Base-by-base conservation (phyloP, 1,140 invertebrate genomes). In the Phocides pigmalion region DNA sequence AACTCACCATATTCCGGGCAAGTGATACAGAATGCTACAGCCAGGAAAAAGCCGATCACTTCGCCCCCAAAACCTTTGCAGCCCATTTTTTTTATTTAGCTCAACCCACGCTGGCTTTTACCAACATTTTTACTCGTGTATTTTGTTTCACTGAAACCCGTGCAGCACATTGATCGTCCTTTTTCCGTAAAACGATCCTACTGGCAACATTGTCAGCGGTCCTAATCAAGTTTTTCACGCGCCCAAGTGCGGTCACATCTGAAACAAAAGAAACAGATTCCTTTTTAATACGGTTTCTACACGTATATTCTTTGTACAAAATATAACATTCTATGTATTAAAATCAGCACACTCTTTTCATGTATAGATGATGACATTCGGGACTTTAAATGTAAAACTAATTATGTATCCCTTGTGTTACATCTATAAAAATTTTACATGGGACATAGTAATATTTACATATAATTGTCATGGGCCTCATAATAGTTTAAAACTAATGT, bases 1-100 rank as follows among this genome's bases (percentile, higher is more conserved):
- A 37, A 86, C 84, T 86, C 67, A 90, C 87, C 87, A 81, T 89
- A 87, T 79, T 89, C 82, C 14, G 86, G 87, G 72, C 79, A 88
- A 53, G 78, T 85, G 69, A 87, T 74, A 74, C 83, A 89, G 64
- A 90, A 79, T 63, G 82, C 81, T 65, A 87, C 77, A 53, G 87
- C 87, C 71, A 90, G 76, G 69, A 88, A 74, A 72, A 86, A 78
- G 66, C 87, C 83, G 67, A 86, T 79, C 79, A 87, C 83, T 67
- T 89, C 84, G 32, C 77, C 81, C 15, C 78, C 82, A 58, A 83
- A 79, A 65, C 81, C 73, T 79, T 82, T 86, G 69, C 65, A 71
- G 76, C 78, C 87, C 87, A 90, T 90, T 78, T 84, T 90, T 76
- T 71, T 72, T 68, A 59, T 70, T 78, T 81, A 74, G 69, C 76